A percentile compares a stretch with the other conserved stretches of the same genome.
Evolutionary conservation across 2,797 vertebrate genomes (phyloP).

Genomic region (Pseudomugil gertrudae): DNA sequence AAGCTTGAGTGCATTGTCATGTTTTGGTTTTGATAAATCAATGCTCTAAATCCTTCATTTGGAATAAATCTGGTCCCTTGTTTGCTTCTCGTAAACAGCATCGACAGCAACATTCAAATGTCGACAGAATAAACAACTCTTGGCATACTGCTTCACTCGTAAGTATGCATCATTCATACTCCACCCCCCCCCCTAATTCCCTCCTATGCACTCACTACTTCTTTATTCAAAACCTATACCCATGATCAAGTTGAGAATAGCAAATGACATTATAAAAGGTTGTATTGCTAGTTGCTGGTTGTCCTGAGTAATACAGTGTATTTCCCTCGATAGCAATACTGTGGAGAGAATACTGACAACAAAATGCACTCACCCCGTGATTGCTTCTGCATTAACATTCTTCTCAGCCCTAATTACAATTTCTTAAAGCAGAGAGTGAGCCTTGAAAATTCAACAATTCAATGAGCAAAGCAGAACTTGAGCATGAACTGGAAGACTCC

Average conservation of each 20-base stretch:
- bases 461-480: slow-evolving; percentile 18
- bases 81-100: slow-evolving; percentile 57
- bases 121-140: slow-evolving; percentile 43
- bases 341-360: slow-evolving; percentile 50
- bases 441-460: slow-evolving; percentile 38
- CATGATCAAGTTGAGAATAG: slow-evolving; percentile 54
- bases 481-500: slow-evolving; percentile 19
- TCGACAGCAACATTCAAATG: slow-evolving; percentile 51
- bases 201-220: slow-evolving; percentile 11
- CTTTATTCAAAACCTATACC: slow-evolving; percentile 54
- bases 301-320: slow-evolving; percentile 15
- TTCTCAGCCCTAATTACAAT: slow-evolving; percentile 52
- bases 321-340: slow-evolving; percentile 30
- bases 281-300: slow-evolving; percentile 9
- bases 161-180: slow-evolving; percentile 26
- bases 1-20: slow-evolving; percentile 76
- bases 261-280: slow-evolving; percentile 36
- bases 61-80: slow-evolving; percentile 62
- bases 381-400: slow-evolving; percentile 59
- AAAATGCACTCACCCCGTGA: slow-evolving; percentile 49
- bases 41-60: slow-evolving; percentile 59
- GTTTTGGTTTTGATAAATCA: slow-evolving; percentile 61
- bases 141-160: slow-evolving; percentile 10
- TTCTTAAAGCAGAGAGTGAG: slow-evolving; percentile 32
- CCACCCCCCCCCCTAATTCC: slow-evolving; percentile 13